These are phyloP conservation scores for Phalacrocorax pelagicus DNA, from an alignment of 2,113 vertebrate species.

Conservation along the genomic window DNA sequence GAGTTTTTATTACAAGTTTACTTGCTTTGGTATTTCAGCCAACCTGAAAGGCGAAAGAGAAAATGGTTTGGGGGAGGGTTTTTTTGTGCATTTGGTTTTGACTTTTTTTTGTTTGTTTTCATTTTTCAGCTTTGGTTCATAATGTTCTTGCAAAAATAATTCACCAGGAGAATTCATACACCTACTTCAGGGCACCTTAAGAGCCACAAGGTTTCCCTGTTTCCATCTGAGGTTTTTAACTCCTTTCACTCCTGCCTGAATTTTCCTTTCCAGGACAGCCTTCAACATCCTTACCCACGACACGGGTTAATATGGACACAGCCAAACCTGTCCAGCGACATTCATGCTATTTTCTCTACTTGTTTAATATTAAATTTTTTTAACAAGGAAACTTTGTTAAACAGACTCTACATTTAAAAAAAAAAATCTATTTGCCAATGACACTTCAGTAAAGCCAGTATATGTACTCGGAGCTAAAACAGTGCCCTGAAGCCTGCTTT, in stretches of 20 bases:
- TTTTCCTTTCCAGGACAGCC: background rate
- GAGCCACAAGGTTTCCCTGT: background rate
- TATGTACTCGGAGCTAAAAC: background rate
- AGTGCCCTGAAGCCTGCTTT: background rate
- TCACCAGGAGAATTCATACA: background rate
- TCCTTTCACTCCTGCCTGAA: background rate
- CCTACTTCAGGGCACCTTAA: background rate
- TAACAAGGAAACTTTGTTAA: background rate
- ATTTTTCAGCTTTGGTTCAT: background rate
- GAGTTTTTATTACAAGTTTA: background rate
- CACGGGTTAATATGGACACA: rapidly evolving
- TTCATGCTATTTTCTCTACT: background rate
- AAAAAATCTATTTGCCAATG: background rate
- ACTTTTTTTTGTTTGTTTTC: background rate
- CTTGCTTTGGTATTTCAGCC: background rate
- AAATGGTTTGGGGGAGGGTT: background rate
- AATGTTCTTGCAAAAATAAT: background rate
- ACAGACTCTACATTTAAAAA: background rate
- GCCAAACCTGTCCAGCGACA: background rate
- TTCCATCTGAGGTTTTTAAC: background rate
- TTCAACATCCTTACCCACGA: background rate
- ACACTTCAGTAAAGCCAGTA: background rate
- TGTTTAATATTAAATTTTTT: background rate
- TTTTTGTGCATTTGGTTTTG: background rate
- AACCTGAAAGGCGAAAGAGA: background rate